Evolutionary conservation across 2,113 vertebrate genomes (phyloP).

Genomic region (Melierax canorus): DNA sequence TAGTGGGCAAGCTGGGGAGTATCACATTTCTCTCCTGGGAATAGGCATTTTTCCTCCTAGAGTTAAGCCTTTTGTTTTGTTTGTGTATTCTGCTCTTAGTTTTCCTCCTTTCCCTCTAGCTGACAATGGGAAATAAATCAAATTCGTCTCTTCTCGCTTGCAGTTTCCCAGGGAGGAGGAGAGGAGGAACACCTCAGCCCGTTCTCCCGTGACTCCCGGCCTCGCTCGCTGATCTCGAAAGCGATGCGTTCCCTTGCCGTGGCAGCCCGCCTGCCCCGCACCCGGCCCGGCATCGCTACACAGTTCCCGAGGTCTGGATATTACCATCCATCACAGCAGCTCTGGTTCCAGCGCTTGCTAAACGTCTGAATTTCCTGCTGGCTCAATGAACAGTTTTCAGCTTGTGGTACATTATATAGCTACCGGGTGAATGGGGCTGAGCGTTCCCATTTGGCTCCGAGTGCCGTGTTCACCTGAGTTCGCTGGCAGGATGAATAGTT

Average conservation of each 20-base stretch:
- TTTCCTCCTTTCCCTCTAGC: not conserved
- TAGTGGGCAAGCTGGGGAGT: conserved; percentile 60
- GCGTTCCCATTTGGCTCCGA: conserved; percentile 36
- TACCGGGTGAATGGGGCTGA: conserved; percentile 43
- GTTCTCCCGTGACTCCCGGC: not conserved
- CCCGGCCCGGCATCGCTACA: not conserved
- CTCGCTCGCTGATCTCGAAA: not conserved
- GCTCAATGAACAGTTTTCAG: conserved; percentile 57
- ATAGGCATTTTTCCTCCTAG: not conserved
- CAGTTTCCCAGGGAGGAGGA: conserved; percentile 14
- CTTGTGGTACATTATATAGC: conserved; percentile 58
- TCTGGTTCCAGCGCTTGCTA: conserved; percentile 12
- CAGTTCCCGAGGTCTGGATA: not conserved
- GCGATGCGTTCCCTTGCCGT: not conserved
- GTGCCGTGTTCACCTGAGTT: conserved; percentile 54
- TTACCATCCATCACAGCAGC: conserved; percentile 43
- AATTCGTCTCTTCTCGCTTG: not conserved
- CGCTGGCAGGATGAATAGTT: conserved; percentile 51
- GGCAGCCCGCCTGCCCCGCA: not conserved
- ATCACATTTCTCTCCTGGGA: conserved; percentile 17
- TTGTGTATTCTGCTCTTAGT: not conserved
- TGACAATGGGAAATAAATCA: conserved; percentile 29
- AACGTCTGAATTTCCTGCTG: conserved; percentile 55
- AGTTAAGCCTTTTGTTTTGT: conserved; percentile 18
- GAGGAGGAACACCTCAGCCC: not conserved